Conservation (phyloP, 1,140 invertebrate genomes). For the Rhagoletis pomonella region DNA sequence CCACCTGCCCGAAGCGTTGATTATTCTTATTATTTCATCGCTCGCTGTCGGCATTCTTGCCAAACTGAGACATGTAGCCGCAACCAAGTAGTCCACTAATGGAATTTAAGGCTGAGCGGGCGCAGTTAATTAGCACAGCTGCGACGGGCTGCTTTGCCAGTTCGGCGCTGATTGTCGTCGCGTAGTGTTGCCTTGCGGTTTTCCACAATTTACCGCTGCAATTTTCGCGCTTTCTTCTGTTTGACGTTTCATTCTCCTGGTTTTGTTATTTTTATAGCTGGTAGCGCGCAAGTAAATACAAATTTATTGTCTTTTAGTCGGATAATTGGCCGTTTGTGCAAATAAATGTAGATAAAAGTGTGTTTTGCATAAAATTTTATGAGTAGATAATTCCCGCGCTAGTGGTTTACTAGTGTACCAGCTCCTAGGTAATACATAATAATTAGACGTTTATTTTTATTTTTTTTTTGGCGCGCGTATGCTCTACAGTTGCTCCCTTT, state of each 20-base stretch:
- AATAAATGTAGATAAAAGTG: neutral
- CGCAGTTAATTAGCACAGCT: constrained; percentile 39
- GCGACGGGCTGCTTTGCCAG: neutral
- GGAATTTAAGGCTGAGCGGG: neutral
- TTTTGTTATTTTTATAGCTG: too few relatives aligned
- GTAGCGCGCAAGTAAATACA: neutral
- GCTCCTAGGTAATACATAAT: too few relatives aligned
- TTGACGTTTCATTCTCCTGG: neutral
- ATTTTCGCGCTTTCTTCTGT: neutral
- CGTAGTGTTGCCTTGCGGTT: neutral
- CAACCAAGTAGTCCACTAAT: neutral
- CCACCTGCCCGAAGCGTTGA: neutral
- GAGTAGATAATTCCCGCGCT: too few relatives aligned
- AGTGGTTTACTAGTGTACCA: too few relatives aligned
- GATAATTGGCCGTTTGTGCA: neutral
- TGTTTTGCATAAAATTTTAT: neutral
- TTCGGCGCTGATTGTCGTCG: neutral
- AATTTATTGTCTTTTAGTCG: neutral
- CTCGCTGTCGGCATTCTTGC: neutral
- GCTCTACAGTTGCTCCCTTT: too few relatives aligned
- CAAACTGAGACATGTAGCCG: neutral
- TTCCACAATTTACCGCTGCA: neutral
- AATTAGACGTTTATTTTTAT: too few relatives aligned
- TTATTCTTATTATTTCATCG: neutral
- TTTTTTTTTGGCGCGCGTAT: too few relatives aligned